These are phyloP conservation scores for Lophotriccus pileatus DNA, from an alignment of 2,797 vertebrate genomes.

Conservation along the genomic window DNA sequence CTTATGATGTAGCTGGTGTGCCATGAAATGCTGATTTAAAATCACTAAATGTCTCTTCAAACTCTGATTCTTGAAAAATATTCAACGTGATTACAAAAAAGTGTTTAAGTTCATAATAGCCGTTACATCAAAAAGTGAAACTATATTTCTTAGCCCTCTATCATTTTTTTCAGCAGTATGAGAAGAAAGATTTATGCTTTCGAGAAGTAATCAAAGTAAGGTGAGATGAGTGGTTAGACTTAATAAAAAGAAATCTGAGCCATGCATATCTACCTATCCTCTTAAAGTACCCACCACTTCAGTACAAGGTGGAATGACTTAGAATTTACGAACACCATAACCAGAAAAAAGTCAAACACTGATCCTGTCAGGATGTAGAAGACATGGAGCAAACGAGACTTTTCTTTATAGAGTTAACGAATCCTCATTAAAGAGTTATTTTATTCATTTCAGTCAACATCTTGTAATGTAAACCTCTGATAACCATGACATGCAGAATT, in stretches of 20 bases:
- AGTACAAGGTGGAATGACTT: not conserved
- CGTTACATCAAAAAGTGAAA: not conserved
- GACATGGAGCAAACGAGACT: not conserved
- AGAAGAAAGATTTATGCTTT: not conserved
- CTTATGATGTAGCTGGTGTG: not conserved
- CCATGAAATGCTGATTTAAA: slow-evolving; percentile 22
- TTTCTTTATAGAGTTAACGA: not conserved
- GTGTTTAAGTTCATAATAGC: not conserved
- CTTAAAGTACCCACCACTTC: not conserved
- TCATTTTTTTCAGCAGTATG: not conserved
- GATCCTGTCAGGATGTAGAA: not conserved
- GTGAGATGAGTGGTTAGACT: not conserved
- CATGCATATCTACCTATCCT: not conserved
- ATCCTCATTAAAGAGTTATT: not conserved
- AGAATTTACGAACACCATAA: not conserved
- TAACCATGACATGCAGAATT: not conserved
- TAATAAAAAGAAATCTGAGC: not conserved
- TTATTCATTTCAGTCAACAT: not conserved
- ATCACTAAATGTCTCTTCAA: not conserved
- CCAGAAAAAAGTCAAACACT: not conserved
- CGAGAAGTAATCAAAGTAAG: not conserved
- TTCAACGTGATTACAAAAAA: not conserved
- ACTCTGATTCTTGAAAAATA: slow-evolving; percentile 2
- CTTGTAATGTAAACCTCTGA: not conserved
- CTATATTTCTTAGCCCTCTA: not conserved